Conservation (phyloP, 30 jellyfish, hydroid and myxozoan species). For the Hydractinia echinata region DNA sequence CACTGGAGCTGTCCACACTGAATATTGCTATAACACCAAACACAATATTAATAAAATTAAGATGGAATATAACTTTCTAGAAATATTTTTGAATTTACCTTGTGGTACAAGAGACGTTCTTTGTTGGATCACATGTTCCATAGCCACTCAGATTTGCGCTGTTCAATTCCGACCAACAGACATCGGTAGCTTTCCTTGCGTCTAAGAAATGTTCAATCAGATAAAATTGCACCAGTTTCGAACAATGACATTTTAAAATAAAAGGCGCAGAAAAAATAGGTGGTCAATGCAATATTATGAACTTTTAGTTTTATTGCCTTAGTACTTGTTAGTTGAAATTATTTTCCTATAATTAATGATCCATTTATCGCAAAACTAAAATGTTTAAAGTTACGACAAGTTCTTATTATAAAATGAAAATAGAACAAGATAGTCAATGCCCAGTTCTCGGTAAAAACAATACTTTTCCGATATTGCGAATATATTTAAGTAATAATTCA, state of each 20-base stretch:
- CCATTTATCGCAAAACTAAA: not conserved
- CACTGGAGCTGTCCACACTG: slow-evolving; percentile 90
- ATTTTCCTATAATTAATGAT: too few relatives aligned
- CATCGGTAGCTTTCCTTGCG: slow-evolving; percentile 45
- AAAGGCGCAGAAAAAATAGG: too few relatives aligned
- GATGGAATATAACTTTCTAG: too few relatives aligned
- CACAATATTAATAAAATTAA: not conserved
- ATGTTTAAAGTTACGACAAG: not conserved
- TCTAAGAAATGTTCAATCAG: slow-evolving; percentile 13
- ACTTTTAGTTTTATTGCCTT: too few relatives aligned
- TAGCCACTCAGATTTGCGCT: slow-evolving; percentile 56
- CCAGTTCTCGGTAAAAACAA: not conserved
- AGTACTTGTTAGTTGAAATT: too few relatives aligned
- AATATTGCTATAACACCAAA: slow-evolving; percentile 39
- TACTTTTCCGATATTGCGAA: too few relatives aligned
- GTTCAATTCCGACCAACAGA: slow-evolving; percentile 74
- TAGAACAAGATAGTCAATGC: not conserved
- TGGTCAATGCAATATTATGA: too few relatives aligned
- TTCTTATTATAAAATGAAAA: not conserved
- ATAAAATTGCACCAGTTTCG: too few relatives aligned
- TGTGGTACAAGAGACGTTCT: slow-evolving; percentile 50
- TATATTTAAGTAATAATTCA: too few relatives aligned
- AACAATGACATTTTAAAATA: too few relatives aligned
- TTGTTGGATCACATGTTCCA: slow-evolving; percentile 77
- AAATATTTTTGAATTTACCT: slow-evolving; percentile 11